Evolutionary conservation across 2,797 vertebrate genomes (phyloP).

Genomic region (Lates japonicus): DNA sequence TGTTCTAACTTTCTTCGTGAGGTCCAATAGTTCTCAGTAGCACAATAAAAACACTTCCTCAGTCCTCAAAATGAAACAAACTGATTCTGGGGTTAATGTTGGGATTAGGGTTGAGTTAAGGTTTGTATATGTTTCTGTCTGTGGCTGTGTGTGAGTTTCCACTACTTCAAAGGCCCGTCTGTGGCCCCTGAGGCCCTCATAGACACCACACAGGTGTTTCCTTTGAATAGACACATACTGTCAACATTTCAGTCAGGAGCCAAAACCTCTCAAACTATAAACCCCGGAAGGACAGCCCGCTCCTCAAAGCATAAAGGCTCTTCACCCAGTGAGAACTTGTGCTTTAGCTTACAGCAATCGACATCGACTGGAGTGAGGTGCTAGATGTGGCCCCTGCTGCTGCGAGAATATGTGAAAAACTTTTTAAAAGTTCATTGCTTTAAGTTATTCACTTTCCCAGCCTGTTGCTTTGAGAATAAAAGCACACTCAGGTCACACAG

Average conservation of each 20-base stretch:
- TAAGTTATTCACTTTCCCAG: constrained; percentile 53
- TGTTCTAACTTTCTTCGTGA: constrained; percentile 24
- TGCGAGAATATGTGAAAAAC: constrained; percentile 44
- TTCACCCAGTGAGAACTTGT: constrained; percentile 24
- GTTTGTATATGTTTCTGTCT: constrained; percentile 61
- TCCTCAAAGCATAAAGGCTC: constrained; percentile 29
- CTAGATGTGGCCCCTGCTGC: constrained; percentile 42
- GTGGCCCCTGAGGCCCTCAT: constrained; percentile 57
- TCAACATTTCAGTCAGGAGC: constrained; percentile 66
- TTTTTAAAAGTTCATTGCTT: constrained; percentile 46
- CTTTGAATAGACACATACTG: constrained; percentile 66
- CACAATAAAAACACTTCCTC: constrained; percentile 28
- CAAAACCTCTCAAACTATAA: constrained; percentile 55
- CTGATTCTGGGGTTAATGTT: constrained; percentile 29
- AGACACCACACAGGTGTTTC: constrained; percentile 74
- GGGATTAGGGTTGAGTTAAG: constrained; percentile 22
- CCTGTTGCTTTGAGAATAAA: constrained; percentile 48
- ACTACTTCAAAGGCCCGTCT: constrained; percentile 69
- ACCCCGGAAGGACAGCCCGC: constrained; percentile 25
- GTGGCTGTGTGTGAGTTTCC: constrained; percentile 66
- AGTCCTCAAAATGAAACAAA: constrained; percentile 14
- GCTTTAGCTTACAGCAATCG: constrained; percentile 37
- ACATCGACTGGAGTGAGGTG: constrained; percentile 53
- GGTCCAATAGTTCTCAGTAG: constrained; percentile 27
- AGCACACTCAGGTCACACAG: constrained; percentile 40